phyloP scores from a whole-genome alignment of 2,888 invertebrate genomes.

The Dusona sp. region DNA sequence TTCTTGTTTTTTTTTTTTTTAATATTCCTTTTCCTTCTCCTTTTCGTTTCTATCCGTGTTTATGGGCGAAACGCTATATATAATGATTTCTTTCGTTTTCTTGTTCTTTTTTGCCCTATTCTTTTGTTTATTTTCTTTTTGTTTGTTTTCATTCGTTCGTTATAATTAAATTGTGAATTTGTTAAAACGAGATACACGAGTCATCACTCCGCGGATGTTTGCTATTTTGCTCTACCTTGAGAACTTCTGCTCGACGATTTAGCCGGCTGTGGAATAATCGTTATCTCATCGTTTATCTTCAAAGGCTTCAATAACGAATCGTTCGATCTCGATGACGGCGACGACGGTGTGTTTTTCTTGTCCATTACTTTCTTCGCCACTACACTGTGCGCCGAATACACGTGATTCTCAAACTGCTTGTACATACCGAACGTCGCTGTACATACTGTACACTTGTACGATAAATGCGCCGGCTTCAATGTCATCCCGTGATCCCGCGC shows the following conservation, averaged over 20 bases:
- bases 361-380: slow-evolving; percentile 95
- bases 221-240: slow-evolving; percentile 83
- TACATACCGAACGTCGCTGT: slow-evolving; percentile 98
- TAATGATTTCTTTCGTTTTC: slow-evolving; percentile 4
- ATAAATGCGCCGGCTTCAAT: slow-evolving; percentile 95
- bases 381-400: slow-evolving; percentile 96
- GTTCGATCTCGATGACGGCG: slow-evolving; percentile 84
- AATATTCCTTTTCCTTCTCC: neutral
- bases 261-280: slow-evolving; percentile 94
- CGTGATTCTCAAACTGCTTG: slow-evolving; percentile 97
- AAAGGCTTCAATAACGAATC: slow-evolving; percentile 92
- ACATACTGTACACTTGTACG: slow-evolving; percentile 98
- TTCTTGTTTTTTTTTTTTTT: neutral
- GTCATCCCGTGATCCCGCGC: slow-evolving; percentile 96
- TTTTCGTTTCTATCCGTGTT: neutral
- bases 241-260: slow-evolving; percentile 83
- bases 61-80: neutral
- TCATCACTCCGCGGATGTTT: slow-evolving; percentile 81
- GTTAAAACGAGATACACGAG: slow-evolving; percentile 79
- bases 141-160: slow-evolving; percentile 33
- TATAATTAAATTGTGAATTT: slow-evolving; percentile 69
- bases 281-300: slow-evolving; percentile 95
- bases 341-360: slow-evolving; percentile 87
- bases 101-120: neutral
- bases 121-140: neutral